Evolutionary conservation across 2,797 vertebrate species (phyloP), one percentile per base, ranked within the genome.

Genomic region (Kryptopterus vitreolus): DNA sequence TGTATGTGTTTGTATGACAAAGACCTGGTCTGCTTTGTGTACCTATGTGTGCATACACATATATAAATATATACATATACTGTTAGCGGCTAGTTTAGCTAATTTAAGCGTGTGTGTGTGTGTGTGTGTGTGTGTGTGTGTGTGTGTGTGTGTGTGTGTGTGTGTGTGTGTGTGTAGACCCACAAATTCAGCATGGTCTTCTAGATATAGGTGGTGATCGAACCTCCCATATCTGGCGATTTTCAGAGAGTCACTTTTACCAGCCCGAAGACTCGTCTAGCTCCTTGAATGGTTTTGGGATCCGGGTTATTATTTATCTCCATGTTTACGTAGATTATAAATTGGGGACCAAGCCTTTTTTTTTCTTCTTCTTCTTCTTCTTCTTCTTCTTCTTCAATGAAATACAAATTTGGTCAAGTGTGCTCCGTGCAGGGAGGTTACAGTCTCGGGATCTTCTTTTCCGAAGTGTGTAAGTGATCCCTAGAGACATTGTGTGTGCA

Each of bases 401-500:
- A 89, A 86, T 85, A 83, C 85, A n/a, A 82, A 89, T 92, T 91
- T 91, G 90, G 89, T 92, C 91, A 92, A 92, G 88, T 90, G 89
- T 86, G 84, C 87, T 88, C 89, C 84, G 72, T 91, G 86, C 87
- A 88, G 83, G 85, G 76, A 90, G 89, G 90, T 91, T 88, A 88
- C 85, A 86, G 85, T 90, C 87, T 84, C 86, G 88, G 87, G 89
- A 89, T 87, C 86, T 77, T 89, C 88, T 90, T 88, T 88, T 89
- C 84, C 92, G 89, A 90, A 90, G 90, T 91, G 92, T 91, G 90
- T 89, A 89, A 92, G 88, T 91, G 89, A 90, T 91, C 91, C 89
- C 90, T 61, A 15, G 89, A 91, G 91, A 91, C 50, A 22, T 53
- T 29, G 24, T 48, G 24, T 50, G 35, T 55, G 43, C 72, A 52